Base-by-base conservation (phyloP, 1,140 invertebrate species). In the fruit fly (Drosophila melanogaster) region DNA sequence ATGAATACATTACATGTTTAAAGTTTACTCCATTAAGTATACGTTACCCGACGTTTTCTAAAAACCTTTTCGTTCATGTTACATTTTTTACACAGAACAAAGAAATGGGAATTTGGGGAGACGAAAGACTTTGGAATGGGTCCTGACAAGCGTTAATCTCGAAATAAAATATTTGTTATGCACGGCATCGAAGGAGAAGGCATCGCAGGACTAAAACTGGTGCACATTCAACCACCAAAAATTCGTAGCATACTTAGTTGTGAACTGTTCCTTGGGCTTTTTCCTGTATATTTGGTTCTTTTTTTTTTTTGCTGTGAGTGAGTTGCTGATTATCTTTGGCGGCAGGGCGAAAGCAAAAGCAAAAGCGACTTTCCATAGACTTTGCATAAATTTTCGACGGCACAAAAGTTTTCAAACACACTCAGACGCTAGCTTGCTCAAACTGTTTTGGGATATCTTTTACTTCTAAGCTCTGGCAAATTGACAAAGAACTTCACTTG, bases 401-500 rank as follows among this genome's bases (percentile, higher is more conserved):
- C 57, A 46, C 33, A 40, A 35, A 54, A 59, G 22, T 71, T 71
- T 70, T 70, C 33, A 37, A 51, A 59, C 30, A 64, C 49, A 55
- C 49, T 46, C 57, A 17, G 14, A 24, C 65, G n/a, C n/a, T n/a
- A n/a, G 66, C 49, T 17, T 22, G 46, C 62, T 17, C 30, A 30
- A 67, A 53, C n/a, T 54, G 58, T 73, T 56, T 70, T 57, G 60
- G 62, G 62, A 66, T 87, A 86, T 86, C 70, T 87, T 81, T 86
- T 81, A 86, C 81, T 76, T 87, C 83, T 86, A 86, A 86, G 83
- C 83, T 81, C 79, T 87, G 62, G 83, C 66, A 85, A 85, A 85
- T 85, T 85, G 81, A 85, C 81, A 85, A 86, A 89, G 66, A 83
- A 86, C 83, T 87, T 83, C 70, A 87, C 64, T 65, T 47, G 22